Percentiles rank a stretch among this genome's conserved stretches.
Conservation (phyloP, 2,888 invertebrate species). For the Cerceris rybyensis region DNA sequence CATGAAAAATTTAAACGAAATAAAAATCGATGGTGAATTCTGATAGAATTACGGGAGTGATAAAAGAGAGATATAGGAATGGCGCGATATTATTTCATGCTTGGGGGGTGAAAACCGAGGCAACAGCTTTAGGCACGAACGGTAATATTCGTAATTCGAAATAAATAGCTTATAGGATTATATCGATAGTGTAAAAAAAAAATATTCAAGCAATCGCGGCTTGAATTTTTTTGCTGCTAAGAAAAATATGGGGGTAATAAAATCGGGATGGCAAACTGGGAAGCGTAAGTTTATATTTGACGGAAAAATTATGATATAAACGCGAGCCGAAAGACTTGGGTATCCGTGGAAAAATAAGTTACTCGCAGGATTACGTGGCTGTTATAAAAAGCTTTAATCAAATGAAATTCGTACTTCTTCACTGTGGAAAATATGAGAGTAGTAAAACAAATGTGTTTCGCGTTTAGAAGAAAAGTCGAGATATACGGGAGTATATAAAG, state of each 20-base stretch:
- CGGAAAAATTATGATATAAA: no score
- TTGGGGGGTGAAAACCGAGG: no score
- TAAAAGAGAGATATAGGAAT: not conserved
- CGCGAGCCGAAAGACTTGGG: not conserved
- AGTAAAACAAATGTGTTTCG: not conserved
- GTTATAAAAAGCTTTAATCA: no score
- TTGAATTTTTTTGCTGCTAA: no score
- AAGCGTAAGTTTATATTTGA: no score
- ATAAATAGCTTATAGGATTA: not conserved
- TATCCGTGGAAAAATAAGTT: not conserved
- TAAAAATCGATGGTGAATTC: not conserved
- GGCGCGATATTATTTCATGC: not conserved
- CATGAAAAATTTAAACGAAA: not conserved
- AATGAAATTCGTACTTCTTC: no score
- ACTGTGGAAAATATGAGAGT: not conserved
- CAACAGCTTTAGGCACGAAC: no score
- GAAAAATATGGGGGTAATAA: no score
- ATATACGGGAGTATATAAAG: not conserved
- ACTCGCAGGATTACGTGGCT: no score
- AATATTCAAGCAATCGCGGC: no score
- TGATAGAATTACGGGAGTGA: not conserved
- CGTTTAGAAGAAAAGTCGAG: not conserved
- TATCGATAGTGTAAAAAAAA: not conserved
- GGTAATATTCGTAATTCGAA: not conserved
- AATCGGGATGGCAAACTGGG: no score